Conservation (phyloP, 2,113 vertebrate species). For the Oryzias woworae region DNA sequence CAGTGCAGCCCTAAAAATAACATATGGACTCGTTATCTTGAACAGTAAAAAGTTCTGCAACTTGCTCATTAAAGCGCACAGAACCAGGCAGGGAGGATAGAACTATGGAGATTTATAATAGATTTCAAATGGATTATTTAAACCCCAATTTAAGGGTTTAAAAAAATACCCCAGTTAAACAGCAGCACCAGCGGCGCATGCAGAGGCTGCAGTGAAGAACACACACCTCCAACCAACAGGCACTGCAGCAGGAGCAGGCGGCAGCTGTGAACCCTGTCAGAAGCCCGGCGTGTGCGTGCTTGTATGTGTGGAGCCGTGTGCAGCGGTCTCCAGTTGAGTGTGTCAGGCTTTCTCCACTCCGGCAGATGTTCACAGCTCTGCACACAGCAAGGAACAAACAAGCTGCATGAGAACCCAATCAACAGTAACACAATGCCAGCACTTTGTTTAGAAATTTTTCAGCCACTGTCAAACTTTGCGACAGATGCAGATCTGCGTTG, state of each 20-base stretch:
- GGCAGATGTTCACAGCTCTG: slow-evolving; percentile 52
- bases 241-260: slow-evolving; percentile 12
- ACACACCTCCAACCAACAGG: neutral
- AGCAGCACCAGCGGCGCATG: neutral
- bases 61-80: slow-evolving; percentile 61
- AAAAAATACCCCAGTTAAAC: too few species aligned
- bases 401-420: slow-evolving; percentile 20
- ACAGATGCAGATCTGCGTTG: slow-evolving; percentile 1
- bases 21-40: slow-evolving; percentile 66
- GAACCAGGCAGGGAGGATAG: slow-evolving; percentile 5
- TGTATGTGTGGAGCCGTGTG: slow-evolving; percentile 8
- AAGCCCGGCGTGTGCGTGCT: neutral
- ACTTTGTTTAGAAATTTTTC: slow-evolving; percentile 1
- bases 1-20: slow-evolving; percentile 53
- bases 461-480: neutral
- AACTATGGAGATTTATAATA: slow-evolving; percentile 12
- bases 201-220: slow-evolving; percentile 1
- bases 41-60: slow-evolving; percentile 44
- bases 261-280: slow-evolving; percentile 34
- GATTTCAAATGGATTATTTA: neutral
- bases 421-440: slow-evolving; percentile 11
- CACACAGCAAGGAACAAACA: slow-evolving; percentile 33
- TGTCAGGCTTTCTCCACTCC: slow-evolving; percentile 52
- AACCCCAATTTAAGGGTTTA: too few species aligned
- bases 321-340: slow-evolving; percentile 47